Conservation (phyloP, 2,113 vertebrate species). For the Oryzias celebensis region DNA sequence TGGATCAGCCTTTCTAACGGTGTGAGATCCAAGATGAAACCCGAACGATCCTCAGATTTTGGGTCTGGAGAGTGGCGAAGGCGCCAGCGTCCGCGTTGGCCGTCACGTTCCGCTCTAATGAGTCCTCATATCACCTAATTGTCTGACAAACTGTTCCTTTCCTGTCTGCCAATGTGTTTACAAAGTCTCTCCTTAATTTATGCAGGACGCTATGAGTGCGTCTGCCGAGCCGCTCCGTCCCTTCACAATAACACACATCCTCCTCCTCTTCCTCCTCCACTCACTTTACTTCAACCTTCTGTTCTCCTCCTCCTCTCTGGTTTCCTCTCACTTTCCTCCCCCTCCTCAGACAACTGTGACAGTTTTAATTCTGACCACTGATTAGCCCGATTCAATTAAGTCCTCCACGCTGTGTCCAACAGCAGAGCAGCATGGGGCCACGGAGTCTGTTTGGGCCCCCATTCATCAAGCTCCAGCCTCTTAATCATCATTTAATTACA, state of each 20-base stretch:
- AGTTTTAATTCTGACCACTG: constrained; percentile 81
- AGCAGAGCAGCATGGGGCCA: constrained; percentile 74
- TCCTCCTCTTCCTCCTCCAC: constrained; percentile 45
- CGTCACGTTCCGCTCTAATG: constrained; percentile 47
- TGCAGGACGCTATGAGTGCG: constrained; percentile 69
- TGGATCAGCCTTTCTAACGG: neutral
- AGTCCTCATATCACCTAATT: constrained; percentile 64
- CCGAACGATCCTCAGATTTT: constrained; percentile 4
- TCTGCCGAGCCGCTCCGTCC: constrained; percentile 65
- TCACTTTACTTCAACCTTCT: constrained; percentile 52
- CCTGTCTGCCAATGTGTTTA: constrained; percentile 57
- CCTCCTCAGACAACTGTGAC: constrained; percentile 79
- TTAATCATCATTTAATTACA: constrained; percentile 83
- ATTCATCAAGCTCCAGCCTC: constrained; percentile 74
- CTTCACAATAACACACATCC: constrained; percentile 61
- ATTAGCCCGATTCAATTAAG: constrained; percentile 80
- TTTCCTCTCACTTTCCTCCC: constrained; percentile 20
- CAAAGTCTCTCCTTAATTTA: constrained; percentile 66
- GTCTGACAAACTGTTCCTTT: constrained; percentile 70
- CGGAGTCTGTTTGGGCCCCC: constrained; percentile 71
- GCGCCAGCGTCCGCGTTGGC: constrained; percentile 40
- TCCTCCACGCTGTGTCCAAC: constrained; percentile 71
- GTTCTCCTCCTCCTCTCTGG: constrained; percentile 41
- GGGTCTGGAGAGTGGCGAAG: neutral
- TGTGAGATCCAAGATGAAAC: neutral